phyloP scores from a whole-genome alignment of 1,140 invertebrate genomes.

The Centruroides sculpturatus region DNA sequence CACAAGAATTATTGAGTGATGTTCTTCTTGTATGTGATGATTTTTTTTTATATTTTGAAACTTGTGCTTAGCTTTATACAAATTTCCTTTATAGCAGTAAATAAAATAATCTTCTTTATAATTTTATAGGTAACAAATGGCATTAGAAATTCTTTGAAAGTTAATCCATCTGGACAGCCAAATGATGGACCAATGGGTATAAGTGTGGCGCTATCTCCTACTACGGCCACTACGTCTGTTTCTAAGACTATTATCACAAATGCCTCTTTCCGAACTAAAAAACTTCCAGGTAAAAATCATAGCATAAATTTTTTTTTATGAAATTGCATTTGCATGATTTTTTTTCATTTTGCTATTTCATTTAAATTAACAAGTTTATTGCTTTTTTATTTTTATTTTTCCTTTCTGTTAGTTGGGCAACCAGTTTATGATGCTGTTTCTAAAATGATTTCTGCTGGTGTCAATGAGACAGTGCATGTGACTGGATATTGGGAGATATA shows the following conservation, averaged over 20 bases:
- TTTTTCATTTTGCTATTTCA: neutral
- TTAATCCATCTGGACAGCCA: slow-evolving; percentile 39
- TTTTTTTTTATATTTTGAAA: neutral
- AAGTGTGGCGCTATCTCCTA: slow-evolving; percentile 58
- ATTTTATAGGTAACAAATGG: no score
- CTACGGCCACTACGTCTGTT: slow-evolving; percentile 53
- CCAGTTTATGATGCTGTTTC: neutral
- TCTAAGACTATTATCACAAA: slow-evolving; percentile 81
- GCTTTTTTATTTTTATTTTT: neutral
- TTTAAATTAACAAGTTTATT: neutral
- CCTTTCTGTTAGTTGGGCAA: neutral
- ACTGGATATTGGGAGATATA: no score
- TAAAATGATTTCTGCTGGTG: neutral
- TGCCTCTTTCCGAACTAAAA: slow-evolving; percentile 89
- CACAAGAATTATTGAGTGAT: slow-evolving; percentile 72
- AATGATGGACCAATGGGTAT: slow-evolving; percentile 63
- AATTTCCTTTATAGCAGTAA: no score
- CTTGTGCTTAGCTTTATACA: no score
- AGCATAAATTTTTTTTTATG: neutral
- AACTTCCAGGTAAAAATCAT: slow-evolving; percentile 52
- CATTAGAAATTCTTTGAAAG: no score
- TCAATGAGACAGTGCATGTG: no score
- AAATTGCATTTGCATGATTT: neutral
- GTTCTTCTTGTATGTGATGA: slow-evolving; percentile 50
- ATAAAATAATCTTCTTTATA: no score